phyloP scores from a whole-genome alignment of 1,140 invertebrate genomes.

The Oreohelix idahoensis region DNA sequence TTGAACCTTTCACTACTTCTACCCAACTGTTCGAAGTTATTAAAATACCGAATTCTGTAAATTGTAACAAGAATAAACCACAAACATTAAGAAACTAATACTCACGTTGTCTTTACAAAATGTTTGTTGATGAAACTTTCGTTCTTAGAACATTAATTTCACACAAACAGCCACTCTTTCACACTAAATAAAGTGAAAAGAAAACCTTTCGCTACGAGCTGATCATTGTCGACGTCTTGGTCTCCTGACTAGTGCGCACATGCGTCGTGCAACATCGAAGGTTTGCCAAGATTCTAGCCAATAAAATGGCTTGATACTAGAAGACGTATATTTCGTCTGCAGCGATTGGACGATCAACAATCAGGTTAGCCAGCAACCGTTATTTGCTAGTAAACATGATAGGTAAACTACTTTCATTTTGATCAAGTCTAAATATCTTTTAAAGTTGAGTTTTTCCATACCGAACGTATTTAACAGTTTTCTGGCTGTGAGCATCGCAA shows the following conservation, averaged over 20 bases:
- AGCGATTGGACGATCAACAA: not conserved
- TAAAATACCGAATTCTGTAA: too few relatives aligned
- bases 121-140: conserved; percentile 35
- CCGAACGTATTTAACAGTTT: too few relatives aligned
- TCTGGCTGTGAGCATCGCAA: too few relatives aligned
- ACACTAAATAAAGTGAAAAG: conserved; percentile 15
- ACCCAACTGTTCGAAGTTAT: too few relatives aligned
- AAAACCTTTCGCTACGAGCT: conserved; percentile 3
- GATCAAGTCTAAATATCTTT: too few relatives aligned
- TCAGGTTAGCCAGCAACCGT: not conserved
- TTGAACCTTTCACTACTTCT: too few relatives aligned
- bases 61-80: too few relatives aligned
- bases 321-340: not conserved
- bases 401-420: not conserved
- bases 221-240: not conserved
- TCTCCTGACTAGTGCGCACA: conserved; percentile 16
- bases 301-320: not conserved
- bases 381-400: not conserved
- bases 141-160: conserved; percentile 33
- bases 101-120: not conserved
- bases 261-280: not conserved
- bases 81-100: not conserved
- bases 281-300: not conserved
- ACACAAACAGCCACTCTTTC: conserved; percentile 36
- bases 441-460: too few relatives aligned